Conservation (phyloP, 2,113 vertebrate genomes). For the Saccopteryx leptura region DNA sequence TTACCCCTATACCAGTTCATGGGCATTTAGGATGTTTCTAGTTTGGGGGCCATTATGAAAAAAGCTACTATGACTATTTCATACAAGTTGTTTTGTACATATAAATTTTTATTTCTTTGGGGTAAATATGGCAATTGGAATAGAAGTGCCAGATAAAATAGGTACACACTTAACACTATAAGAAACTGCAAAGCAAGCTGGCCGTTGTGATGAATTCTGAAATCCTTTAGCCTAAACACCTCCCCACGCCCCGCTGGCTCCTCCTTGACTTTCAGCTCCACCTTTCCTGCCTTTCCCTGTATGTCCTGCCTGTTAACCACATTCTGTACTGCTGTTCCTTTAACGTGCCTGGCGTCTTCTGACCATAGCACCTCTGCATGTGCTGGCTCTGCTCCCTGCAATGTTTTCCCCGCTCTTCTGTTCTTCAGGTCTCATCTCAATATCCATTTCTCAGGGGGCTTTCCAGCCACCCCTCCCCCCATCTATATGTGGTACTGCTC, state of each 20-base stretch:
- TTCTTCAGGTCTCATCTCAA: neutral
- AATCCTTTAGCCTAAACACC: neutral
- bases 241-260: neutral
- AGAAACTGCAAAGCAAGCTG: slow-evolving; percentile 6
- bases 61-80: neutral
- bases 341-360: neutral
- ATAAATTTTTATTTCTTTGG: slow-evolving; percentile 6
- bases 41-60: neutral
- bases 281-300: neutral
- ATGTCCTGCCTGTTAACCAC: neutral
- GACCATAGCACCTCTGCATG: slow-evolving; percentile 15
- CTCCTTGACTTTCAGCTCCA: neutral
- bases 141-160: neutral
- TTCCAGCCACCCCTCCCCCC: neutral
- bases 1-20: neutral
- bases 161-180: neutral
- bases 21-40: neutral
- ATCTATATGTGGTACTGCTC: neutral
- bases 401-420: neutral
- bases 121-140: neutral
- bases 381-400: neutral
- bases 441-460: neutral
- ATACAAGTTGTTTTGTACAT: neutral
- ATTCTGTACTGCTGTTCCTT: neutral
- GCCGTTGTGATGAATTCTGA: neutral